phyloP scores from a whole-genome alignment of 2,888 invertebrate species.

The Tribolium freemani region DNA sequence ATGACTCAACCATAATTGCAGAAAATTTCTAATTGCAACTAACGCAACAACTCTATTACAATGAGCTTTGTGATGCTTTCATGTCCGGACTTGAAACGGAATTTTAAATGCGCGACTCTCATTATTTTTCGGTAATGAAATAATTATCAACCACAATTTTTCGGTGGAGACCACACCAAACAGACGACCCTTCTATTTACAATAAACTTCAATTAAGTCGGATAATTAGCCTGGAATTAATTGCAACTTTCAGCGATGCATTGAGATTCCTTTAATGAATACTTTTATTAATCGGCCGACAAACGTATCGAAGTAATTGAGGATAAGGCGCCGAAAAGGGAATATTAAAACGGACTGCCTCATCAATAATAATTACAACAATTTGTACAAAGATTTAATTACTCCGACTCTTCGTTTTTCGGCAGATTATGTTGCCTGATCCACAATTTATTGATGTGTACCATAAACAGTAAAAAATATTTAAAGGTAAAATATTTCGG shows the following conservation, averaged over 20 bases:
- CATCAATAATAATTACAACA: neutral
- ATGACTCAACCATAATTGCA: neutral
- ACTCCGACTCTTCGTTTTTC: too few species aligned
- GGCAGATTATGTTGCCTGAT: too few species aligned
- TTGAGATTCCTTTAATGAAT: neutral
- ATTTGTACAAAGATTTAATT: neutral
- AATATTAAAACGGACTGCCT: neutral
- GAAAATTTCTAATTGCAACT: constrained; percentile 23
- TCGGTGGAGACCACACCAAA: constrained; percentile 6
- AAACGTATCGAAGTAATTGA: neutral
- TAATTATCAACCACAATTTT: constrained; percentile 21
- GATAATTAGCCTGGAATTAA: constrained; percentile 23
- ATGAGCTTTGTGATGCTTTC: constrained; percentile 38
- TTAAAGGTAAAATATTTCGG: too few species aligned
- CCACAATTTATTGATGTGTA: too few species aligned
- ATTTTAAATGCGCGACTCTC: constrained; percentile 28
- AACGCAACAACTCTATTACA: constrained; percentile 34
- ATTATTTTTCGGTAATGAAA: constrained; percentile 31
- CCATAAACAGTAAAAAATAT: too few species aligned
- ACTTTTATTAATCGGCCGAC: neutral
- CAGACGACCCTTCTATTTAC: constrained; percentile 6
- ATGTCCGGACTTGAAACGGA: constrained; percentile 33
- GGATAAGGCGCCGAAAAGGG: neutral
- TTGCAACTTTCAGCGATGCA: constrained; percentile 3
- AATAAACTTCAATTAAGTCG: constrained; percentile 16